Evolutionary conservation across 2,113 vertebrate genomes (phyloP), one percentile per base, ranked within the genome.

Genomic region (Podarcis muralis): DNA sequence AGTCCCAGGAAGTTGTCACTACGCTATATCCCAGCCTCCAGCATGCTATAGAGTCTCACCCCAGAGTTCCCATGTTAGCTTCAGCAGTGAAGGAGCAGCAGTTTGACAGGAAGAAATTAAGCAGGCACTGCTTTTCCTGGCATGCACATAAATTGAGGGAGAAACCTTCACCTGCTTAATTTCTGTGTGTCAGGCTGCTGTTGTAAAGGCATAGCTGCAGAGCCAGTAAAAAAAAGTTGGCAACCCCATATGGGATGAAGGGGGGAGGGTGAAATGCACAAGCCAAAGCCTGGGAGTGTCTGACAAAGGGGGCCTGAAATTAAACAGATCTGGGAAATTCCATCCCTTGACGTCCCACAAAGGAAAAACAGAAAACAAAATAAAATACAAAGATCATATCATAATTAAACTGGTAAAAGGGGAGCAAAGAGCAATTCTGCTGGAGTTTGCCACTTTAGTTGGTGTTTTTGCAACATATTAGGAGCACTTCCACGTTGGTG

Each of bases 271-370:
- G 53, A 81, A 62, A 81, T 40, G 27, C 48, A 87, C 78, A 87
- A 43, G 78, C 68, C 78, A 59, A n/a, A 72, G 32, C 5, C 59
- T 62, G 48, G 35, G 25, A 68, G 25, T 57, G 32, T 86, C 59
- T 72, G 78, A 81, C 48, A 81, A 27, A 87, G 86, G 35, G 62
- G 25, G 35, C 48, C 23, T 81, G 86, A 87, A 87, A 87, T 74
- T 37, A 87, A 74, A 35, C 86, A 87, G 78, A 81, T 23, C 25
- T 62, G 32, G 32, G 22, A 81, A 81, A 87, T 87, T 81, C 68
- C 77, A 40, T 72, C 68, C 40, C 13, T 65, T 13, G 48, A 85
- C 6, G 27, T 15, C 32, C 71, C 71, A 8, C 6, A 81, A 59
- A 59, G 65, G 23, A 48, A 79, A 57, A 7, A 27, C 20, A 40